phyloP scores from a whole-genome alignment of 1,140 invertebrate genomes.

The Physella acuta region DNA sequence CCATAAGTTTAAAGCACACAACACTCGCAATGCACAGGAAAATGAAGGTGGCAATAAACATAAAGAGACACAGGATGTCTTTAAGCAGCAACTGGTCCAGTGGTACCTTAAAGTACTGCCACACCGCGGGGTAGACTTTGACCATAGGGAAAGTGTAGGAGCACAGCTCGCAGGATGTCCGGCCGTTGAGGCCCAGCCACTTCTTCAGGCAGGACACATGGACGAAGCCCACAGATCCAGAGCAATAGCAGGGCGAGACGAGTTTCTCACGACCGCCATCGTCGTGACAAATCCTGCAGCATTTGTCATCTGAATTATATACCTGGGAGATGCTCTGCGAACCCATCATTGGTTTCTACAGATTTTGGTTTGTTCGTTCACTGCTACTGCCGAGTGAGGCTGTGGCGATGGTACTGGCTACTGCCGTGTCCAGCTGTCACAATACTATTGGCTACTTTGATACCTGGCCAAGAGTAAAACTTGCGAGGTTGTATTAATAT shows the following conservation, averaged over 20 bases:
- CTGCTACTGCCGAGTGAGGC: too few species aligned
- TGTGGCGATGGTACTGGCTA: too few species aligned
- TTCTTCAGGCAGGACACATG: conserved; percentile 70
- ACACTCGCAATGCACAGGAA: conserved; percentile 3
- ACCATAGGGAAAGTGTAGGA: conserved; percentile 60
- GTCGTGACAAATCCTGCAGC: conserved; percentile 62
- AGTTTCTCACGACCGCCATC: conserved; percentile 62
- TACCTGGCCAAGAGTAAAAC: too few species aligned
- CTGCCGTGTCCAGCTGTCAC: too few species aligned
- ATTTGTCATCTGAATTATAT: background rate
- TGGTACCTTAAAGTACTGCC: background rate
- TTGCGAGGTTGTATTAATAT: too few species aligned
- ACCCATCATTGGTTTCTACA: too few species aligned
- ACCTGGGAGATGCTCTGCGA: background rate
- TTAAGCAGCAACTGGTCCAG: background rate
- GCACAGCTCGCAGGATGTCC: conserved; percentile 67
- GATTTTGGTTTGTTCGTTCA: too few species aligned
- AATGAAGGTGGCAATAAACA: conserved; percentile 2
- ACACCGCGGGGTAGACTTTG: conserved; percentile 25
- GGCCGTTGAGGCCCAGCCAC: conserved; percentile 67
- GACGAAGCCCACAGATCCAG: conserved; percentile 70
- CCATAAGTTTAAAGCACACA: background rate
- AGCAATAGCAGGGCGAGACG: conserved; percentile 67
- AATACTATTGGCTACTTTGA: too few species aligned
- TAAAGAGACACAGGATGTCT: background rate